Percentiles rank a stretch among this genome's conserved stretches.
These are phyloP conservation scores for Rissa tridactyla DNA, from an alignment of 2,113 vertebrate genomes.

Conservation along the genomic window DNA sequence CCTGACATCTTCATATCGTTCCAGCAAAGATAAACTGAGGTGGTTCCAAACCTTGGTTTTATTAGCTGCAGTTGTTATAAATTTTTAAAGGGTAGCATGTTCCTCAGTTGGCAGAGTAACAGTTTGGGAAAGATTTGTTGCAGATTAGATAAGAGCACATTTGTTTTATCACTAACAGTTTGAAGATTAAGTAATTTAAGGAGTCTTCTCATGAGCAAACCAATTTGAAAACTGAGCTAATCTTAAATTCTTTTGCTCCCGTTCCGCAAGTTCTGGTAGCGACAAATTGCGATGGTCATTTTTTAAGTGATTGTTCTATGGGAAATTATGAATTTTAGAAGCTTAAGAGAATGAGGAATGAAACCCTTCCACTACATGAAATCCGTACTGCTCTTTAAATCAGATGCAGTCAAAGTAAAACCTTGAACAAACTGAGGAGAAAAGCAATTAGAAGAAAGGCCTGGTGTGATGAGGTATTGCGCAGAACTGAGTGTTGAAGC, in stretches of 20 bases:
- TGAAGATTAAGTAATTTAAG: constrained; percentile 50
- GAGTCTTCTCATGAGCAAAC: neutral
- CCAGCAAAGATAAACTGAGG: constrained; percentile 51
- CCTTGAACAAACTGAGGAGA: neutral
- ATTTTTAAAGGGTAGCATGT: constrained; percentile 32
- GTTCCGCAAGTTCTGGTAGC: neutral
- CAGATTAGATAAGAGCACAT: constrained; percentile 39
- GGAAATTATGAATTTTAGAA: neutral
- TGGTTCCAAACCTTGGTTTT: constrained; percentile 53
- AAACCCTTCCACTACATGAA: neutral
- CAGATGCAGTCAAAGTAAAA: neutral
- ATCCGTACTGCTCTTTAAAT: neutral
- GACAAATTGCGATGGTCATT: neutral
- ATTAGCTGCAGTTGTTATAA: constrained; percentile 52
- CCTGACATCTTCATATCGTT: constrained; percentile 46
- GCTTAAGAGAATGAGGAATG: neutral
- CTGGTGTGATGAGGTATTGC: neutral
- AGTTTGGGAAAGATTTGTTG: constrained; percentile 53
- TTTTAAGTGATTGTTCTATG: neutral
- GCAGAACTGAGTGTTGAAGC: neutral
- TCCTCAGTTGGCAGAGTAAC: constrained; percentile 5
- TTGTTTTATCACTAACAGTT: constrained; percentile 32
- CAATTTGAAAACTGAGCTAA: constrained; percentile 28
- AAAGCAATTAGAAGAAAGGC: neutral
- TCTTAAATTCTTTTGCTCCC: neutral